Conservation (phyloP, 1,140 invertebrate species). For the Papilio helenus region DNA sequence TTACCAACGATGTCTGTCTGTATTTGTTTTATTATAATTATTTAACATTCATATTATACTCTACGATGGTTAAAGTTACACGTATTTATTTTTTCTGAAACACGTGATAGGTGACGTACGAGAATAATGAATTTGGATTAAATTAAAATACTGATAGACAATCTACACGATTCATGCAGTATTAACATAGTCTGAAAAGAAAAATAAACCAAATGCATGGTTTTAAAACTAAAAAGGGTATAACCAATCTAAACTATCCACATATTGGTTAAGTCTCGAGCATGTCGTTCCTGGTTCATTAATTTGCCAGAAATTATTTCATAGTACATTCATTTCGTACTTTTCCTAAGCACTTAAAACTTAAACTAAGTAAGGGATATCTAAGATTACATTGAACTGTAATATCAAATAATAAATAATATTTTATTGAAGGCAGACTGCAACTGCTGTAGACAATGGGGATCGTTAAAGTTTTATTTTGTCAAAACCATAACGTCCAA, state of each 20-base stretch:
- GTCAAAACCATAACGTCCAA: constrained; percentile 20
- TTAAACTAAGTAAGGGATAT: not conserved
- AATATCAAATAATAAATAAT: constrained; percentile 18
- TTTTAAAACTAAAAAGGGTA: too few relatives aligned
- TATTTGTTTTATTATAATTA: constrained; percentile 34
- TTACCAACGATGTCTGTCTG: constrained; percentile 47
- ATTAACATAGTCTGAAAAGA: too few relatives aligned
- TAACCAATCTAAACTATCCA: too few relatives aligned
- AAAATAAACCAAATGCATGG: too few relatives aligned
- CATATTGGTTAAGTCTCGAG: too few relatives aligned
- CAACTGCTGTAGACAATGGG: constrained; percentile 38
- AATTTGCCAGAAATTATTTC: too few relatives aligned
- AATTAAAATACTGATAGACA: not conserved
- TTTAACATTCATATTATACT: not conserved
- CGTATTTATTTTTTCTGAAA: not conserved
- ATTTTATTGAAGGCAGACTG: constrained; percentile 17
- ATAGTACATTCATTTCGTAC: not conserved
- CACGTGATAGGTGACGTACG: not conserved
- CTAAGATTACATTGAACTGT: not conserved
- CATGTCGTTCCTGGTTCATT: too few relatives aligned
- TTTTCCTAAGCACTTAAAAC: not conserved
- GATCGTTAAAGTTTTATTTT: constrained; percentile 38
- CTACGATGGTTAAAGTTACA: not conserved
- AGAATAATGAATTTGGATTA: not conserved
- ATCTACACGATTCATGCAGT: not conserved